These are phyloP conservation scores for Mastigias papua DNA, from an alignment of 30 jellyfish, hydroid and myxozoan genomes.

Conservation along the genomic window DNA sequence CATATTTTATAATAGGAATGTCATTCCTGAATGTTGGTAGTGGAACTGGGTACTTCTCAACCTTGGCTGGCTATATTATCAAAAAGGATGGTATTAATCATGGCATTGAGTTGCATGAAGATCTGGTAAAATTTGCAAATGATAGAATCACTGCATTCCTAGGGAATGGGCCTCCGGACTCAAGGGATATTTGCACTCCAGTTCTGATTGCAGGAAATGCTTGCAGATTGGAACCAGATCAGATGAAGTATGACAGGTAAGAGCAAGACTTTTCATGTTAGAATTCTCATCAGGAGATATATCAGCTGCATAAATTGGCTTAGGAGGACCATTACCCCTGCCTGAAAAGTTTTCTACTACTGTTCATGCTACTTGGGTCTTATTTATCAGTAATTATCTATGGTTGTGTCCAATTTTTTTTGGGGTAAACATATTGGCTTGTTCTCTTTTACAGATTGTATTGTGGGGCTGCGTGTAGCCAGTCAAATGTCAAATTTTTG, in stretches of 20 bases:
- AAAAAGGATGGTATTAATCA: conserved; percentile 91
- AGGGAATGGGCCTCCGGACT: conserved; percentile 72
- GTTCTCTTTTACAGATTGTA: conserved; percentile 72
- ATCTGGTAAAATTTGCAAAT: conserved; percentile 85
- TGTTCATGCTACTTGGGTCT: too few species aligned
- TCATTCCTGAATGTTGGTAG: conserved; percentile 96
- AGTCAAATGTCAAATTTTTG: conserved; percentile 85
- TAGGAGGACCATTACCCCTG: too few species aligned
- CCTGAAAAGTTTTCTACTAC: too few species aligned
- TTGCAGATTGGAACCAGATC: conserved; percentile 90
- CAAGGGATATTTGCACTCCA: conserved; percentile 90
- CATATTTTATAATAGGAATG: too few species aligned
- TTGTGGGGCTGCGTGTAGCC: conserved; percentile 98
- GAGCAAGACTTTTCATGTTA: neutral
- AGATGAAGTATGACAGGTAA: conserved; percentile 96
- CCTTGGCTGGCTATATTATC: conserved; percentile 86
- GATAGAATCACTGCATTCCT: conserved; percentile 71
- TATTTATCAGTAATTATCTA: too few species aligned
- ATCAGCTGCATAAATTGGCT: too few species aligned
- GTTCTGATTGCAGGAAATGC: conserved; percentile 89
- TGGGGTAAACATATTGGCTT: neutral
- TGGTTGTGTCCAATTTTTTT: too few species aligned
- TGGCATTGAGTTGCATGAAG: conserved; percentile 94
- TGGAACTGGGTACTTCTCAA: conserved; percentile 98
- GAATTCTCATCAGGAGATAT: too few species aligned